Conservation (phyloP, 2,888 invertebrate species). For the Sarcophaga caerulescens region DNA sequence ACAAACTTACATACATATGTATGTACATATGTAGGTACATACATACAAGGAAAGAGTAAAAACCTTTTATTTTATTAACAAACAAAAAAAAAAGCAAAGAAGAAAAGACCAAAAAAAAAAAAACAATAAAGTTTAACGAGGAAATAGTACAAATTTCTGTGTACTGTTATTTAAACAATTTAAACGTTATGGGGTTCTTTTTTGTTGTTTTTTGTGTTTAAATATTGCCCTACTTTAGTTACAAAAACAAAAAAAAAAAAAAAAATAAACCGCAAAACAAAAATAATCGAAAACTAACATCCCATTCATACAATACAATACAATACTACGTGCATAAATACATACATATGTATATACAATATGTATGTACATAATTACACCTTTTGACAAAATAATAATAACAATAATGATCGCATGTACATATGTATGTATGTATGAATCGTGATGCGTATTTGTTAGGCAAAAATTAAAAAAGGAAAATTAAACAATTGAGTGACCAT, state of each 20-base stretch:
- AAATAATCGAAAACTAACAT: background rate
- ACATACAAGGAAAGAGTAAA: background rate
- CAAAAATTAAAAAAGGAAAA: background rate
- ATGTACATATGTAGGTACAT: no score
- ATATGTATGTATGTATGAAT: background rate
- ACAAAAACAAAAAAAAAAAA: slow-evolving; percentile 13
- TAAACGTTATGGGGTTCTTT: slow-evolving; percentile 30
- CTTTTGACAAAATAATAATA: background rate
- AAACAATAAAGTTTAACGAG: slow-evolving; percentile 45
- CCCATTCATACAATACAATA: slow-evolving; percentile 6
- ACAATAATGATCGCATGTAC: no score
- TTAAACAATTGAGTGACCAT: slow-evolving; percentile 19
- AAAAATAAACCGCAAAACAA: slow-evolving; percentile 41
- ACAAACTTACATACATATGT: background rate
- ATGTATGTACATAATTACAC: background rate
- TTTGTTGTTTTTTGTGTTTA: slow-evolving; percentile 1
- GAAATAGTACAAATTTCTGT: slow-evolving; percentile 53
- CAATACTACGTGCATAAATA: slow-evolving; percentile 29
- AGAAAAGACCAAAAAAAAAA: background rate
- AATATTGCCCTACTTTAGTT: slow-evolving; percentile 51
- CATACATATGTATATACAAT: background rate
- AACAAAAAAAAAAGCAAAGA: slow-evolving; percentile 9
- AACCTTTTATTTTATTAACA: background rate
- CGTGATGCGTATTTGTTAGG: background rate
- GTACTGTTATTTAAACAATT: slow-evolving; percentile 39